Conservation (phyloP, 2,797 vertebrate species). For the Squalus acanthias region DNA sequence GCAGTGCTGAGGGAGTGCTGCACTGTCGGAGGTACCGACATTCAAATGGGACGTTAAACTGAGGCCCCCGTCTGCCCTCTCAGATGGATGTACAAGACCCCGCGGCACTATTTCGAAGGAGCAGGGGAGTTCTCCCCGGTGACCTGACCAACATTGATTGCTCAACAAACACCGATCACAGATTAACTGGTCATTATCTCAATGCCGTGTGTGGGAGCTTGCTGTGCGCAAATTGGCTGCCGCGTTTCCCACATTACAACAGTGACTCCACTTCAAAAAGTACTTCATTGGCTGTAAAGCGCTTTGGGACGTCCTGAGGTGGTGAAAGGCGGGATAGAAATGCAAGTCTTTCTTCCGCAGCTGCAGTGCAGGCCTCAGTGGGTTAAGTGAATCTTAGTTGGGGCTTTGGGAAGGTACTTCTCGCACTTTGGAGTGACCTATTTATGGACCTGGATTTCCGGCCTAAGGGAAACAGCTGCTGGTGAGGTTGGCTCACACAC, state of each 20-base stretch:
- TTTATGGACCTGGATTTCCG: conserved; percentile 7
- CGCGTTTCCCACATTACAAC: background rate
- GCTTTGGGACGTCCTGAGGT: background rate
- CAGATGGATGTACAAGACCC: background rate
- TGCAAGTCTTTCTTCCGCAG: background rate
- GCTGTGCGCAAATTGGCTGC: background rate
- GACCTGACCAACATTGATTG: background rate
- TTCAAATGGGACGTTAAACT: background rate
- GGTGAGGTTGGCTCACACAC: background rate
- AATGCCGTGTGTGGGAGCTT: background rate
- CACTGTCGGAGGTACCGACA: background rate
- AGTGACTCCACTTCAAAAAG: background rate
- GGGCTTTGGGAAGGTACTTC: background rate
- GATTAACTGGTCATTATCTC: background rate
- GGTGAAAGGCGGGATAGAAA: background rate
- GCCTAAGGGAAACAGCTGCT: background rate
- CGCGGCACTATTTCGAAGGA: background rate
- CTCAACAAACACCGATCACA: background rate
- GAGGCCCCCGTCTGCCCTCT: background rate
- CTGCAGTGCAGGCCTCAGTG: background rate
- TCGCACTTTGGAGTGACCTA: background rate
- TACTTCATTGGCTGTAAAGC: too few relatives aligned
- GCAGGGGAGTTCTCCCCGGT: background rate
- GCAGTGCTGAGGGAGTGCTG: background rate
- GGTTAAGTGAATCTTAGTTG: background rate